Evolutionary conservation across 2,888 invertebrate species (phyloP).

Genomic region (Aleiodes testaceus): DNA sequence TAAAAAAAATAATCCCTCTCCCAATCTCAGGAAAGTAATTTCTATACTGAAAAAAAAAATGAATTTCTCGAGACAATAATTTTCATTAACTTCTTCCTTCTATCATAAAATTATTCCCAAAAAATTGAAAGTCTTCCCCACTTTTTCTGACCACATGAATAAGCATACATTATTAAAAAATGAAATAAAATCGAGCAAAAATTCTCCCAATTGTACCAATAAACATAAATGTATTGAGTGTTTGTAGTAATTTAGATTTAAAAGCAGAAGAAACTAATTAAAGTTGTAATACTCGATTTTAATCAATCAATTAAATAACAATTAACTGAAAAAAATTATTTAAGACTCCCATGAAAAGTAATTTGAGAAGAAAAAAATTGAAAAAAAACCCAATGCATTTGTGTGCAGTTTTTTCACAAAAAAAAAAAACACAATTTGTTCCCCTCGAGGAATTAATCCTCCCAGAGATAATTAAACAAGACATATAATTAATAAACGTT

Average conservation of each 20-base stretch:
- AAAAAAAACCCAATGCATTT: conserved; percentile 11
- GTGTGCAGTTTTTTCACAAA: background rate
- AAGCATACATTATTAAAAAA: conserved; percentile 26
- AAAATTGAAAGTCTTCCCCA: conserved; percentile 33
- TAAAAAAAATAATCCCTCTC: background rate
- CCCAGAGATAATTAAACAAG: conserved; percentile 50
- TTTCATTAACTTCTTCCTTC: conserved; percentile 22
- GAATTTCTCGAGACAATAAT: conserved; percentile 29
- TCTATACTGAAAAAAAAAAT: background rate
- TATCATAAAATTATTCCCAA: conserved; percentile 3
- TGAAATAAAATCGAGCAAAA: conserved; percentile 21
- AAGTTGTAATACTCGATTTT: conserved; percentile 67
- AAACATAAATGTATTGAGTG: conserved; percentile 71
- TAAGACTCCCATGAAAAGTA: conserved; percentile 47
- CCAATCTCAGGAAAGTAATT: background rate
- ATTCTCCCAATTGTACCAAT: conserved; percentile 39
- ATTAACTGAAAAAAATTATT: conserved; percentile 36
- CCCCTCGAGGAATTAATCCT: conserved; percentile 49
- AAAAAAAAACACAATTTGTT: too few relatives aligned
- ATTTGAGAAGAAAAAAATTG: conserved; percentile 19
- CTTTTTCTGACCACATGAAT: conserved; percentile 13
- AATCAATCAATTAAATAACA: conserved; percentile 50
- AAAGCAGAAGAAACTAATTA: conserved; percentile 43
- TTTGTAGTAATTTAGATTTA: conserved; percentile 69
- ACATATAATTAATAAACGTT: conserved; percentile 61